These are phyloP conservation scores for Bembecia ichneumoniformis DNA, from an alignment of 2,888 invertebrate species.

Conservation along the genomic window DNA sequence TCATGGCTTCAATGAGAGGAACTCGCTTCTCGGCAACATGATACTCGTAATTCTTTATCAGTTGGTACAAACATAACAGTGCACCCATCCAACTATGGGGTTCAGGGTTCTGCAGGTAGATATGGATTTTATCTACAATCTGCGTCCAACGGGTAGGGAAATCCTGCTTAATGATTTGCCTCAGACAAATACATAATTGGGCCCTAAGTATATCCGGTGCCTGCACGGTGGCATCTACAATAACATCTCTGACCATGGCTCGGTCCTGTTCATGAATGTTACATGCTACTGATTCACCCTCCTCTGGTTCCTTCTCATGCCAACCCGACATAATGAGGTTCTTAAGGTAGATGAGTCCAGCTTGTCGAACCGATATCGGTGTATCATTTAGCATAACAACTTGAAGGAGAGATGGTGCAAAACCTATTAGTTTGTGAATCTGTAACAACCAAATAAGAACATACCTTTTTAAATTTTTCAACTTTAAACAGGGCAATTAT, in stretches of 20 bases:
- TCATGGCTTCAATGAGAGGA: conserved; percentile 96
- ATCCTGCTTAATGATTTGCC: conserved; percentile 94
- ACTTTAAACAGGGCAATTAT: too few species aligned
- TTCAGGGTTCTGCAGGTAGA: conserved; percentile 93
- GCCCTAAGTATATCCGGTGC: conserved; percentile 92
- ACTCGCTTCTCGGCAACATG: conserved; percentile 90
- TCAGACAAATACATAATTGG: conserved; percentile 93
- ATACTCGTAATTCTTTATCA: conserved; percentile 95
- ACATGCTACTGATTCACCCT: conserved; percentile 82
- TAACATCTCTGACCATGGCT: conserved; percentile 90
- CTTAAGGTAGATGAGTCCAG: conserved; percentile 96
- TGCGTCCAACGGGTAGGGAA: conserved; percentile 97
- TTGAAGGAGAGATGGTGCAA: conserved; percentile 93
- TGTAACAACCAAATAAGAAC: conserved; percentile 42
- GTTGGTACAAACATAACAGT: conserved; percentile 89
- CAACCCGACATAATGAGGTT: conserved; percentile 92
- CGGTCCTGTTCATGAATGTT: conserved; percentile 97
- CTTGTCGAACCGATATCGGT: conserved; percentile 93
- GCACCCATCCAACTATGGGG: conserved; percentile 92
- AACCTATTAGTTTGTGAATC: conserved; percentile 88
- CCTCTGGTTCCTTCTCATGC: conserved; percentile 85
- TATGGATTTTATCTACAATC: conserved; percentile 94
- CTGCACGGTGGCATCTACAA: conserved; percentile 95
- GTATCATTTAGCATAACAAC: conserved; percentile 93
- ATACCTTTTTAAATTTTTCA: too few species aligned